A percentile compares a stretch with the other conserved stretches of the same genome.
Conservation (phyloP, 1,140 invertebrate species). For the Halictus rubicundus region DNA sequence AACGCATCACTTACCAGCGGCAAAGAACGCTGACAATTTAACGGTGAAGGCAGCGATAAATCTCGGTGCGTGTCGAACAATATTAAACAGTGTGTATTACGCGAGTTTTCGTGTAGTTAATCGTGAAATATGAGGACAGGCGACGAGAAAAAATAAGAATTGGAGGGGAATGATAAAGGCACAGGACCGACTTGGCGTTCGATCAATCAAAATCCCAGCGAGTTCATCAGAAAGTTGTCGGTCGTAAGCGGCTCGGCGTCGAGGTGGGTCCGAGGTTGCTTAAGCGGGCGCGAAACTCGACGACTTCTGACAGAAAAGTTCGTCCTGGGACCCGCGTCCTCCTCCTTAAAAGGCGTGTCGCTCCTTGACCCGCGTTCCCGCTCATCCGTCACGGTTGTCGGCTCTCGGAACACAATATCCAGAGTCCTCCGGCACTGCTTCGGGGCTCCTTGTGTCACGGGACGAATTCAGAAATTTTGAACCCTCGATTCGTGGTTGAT, state of each 20-base stretch:
- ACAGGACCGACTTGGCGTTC: not conserved
- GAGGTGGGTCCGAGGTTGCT: constrained; percentile 28
- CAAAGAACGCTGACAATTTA: not conserved
- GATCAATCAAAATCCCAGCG: not conserved
- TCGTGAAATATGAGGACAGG: not conserved
- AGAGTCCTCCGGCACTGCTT: constrained; percentile 28
- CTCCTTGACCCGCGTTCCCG: constrained; percentile 57
- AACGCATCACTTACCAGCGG: too few relatives aligned
- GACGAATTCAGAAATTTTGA: constrained; percentile 55
- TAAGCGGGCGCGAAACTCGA: constrained; percentile 27
- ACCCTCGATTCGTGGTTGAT: too few relatives aligned
- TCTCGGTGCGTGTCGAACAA: not conserved
- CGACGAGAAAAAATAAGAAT: too few relatives aligned
- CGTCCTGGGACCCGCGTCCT: constrained; percentile 36
- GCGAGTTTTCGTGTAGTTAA: not conserved
- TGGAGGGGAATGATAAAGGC: not conserved
- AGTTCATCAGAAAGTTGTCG: not conserved
- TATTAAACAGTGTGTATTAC: constrained; percentile 6
- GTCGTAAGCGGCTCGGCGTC: not conserved
- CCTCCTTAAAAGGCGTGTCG: constrained; percentile 55
- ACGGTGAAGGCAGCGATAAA: not conserved
- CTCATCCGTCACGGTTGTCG: constrained; percentile 62
- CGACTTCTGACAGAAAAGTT: constrained; percentile 53
- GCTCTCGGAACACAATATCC: constrained; percentile 50
- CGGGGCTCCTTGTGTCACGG: constrained; percentile 20